phyloP scores from a whole-genome alignment of 2,888 invertebrate genomes.

The Biston betularia region DNA sequence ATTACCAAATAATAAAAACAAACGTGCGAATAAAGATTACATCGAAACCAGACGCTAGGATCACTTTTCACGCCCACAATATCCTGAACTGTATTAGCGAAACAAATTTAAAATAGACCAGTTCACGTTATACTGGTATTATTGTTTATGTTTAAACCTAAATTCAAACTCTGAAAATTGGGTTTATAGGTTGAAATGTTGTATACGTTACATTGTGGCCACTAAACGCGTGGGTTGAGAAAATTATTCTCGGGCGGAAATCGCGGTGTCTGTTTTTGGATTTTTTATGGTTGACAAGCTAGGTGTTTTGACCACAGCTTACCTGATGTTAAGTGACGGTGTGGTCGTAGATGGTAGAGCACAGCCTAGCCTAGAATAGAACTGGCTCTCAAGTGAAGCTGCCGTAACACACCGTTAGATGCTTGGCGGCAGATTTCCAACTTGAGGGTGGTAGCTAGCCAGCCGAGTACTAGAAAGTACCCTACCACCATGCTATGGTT shows the following conservation, averaged over 20 bases:
- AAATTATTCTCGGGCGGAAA: slow-evolving; percentile 13
- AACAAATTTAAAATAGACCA: slow-evolving; percentile 5
- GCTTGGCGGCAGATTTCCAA: no score
- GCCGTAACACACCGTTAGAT: no score
- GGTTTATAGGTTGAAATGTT: slow-evolving; percentile 68
- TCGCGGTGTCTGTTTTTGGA: slow-evolving; percentile 12
- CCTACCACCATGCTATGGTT: no score
- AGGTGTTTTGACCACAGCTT: no score
- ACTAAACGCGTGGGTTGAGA: slow-evolving; percentile 43
- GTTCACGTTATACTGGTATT: slow-evolving; percentile 15
- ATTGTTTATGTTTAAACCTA: slow-evolving; percentile 29
- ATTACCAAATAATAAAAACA: slow-evolving; percentile 37
- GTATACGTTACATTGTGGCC: slow-evolving; percentile 51
- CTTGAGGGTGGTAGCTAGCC: no score
- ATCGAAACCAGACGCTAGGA: slow-evolving; percentile 38
- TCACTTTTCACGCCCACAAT: slow-evolving; percentile 24
- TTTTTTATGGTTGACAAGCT: no score
- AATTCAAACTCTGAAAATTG: slow-evolving; percentile 50
- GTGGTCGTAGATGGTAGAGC: no score
- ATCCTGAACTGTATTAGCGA: slow-evolving; percentile 10
- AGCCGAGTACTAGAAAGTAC: no score
- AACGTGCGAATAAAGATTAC: slow-evolving; percentile 28
- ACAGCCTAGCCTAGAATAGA: no score
- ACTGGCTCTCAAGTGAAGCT: no score
- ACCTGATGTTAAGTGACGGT: no score